Evolutionary conservation across 2,888 invertebrate species (phyloP).

Genomic region (Siphlonurus alternatus): DNA sequence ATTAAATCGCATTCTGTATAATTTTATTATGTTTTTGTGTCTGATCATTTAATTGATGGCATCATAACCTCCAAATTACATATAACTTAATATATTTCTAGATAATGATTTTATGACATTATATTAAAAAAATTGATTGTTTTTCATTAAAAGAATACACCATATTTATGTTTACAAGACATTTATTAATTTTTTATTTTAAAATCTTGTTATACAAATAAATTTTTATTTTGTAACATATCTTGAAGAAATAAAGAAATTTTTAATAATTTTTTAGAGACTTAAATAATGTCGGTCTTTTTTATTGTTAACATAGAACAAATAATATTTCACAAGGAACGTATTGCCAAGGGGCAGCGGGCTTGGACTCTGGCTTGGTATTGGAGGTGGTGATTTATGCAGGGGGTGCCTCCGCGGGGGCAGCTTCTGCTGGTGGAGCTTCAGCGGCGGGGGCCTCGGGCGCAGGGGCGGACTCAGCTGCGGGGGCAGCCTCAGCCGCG

Average conservation of each 20-base stretch:
- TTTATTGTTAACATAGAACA: neutral
- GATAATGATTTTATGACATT: too few species aligned
- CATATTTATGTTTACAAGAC: neutral
- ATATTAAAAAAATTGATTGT: too few species aligned
- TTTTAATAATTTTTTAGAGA: neutral
- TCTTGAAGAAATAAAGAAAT: neutral
- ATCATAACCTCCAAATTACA: too few species aligned
- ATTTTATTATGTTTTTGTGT: too few species aligned
- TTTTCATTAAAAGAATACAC: too few species aligned
- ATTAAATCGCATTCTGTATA: too few species aligned
- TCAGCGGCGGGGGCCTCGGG: constrained; percentile 15
- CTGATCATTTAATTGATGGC: too few species aligned
- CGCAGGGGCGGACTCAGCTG: constrained; percentile 16
- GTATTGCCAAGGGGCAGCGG: neutral
- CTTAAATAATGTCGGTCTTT: neutral
- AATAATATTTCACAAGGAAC: neutral
- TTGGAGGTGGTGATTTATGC: constrained; percentile 10
- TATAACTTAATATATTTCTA: too few species aligned
- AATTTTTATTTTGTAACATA: neutral
- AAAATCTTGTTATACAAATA: neutral
- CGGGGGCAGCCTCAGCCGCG: constrained; percentile 14
- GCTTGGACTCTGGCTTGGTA: too few species aligned
- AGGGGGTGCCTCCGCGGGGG: constrained; percentile 15
- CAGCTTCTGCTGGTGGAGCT: constrained; percentile 18
- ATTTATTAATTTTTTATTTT: neutral